Evolutionary conservation across 2,888 invertebrate genomes (phyloP), one percentile per base, ranked within the genome.

Genomic region (Diaprepes abbreviatus): DNA sequence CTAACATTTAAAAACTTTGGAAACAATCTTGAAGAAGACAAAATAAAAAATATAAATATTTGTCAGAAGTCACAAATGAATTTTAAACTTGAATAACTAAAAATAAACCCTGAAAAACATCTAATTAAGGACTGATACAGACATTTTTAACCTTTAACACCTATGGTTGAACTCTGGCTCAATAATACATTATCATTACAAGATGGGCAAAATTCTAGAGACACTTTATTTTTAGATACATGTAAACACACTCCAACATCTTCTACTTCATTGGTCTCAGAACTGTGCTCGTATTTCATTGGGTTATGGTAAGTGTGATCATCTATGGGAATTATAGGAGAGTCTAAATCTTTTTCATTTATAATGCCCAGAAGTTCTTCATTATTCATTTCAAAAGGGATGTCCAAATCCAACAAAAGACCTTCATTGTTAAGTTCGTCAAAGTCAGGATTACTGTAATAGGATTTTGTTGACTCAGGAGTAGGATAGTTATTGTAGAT

Each of bases 211-310:
- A 87, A 88, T 76, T 89, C 88, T 68, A 89, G 77, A 0, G 89
- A 89, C 33, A 89, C 85, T 77, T 84, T 85, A 50, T 86, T 86
- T 38, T 86, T 86, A 67, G 87, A 86, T 12, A 88, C 85, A 75
- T 89, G 89, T 10, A 89, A 80, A 76, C 89, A 89, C 14, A 89
- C 85, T 12, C 88, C 89, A 54, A 84, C 83, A 74, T 85, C 83
- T 9, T 83, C 83, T 9, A 83, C 65, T 7, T 81, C 83, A 10
- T 83, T 81, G 36, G 50, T 35, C 9, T 80, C 10, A 40, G 14
- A 7, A 19, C 28, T 55, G 5, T 57, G 52, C 33, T 66, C 45
- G 17, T 36, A 24, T 24, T 65, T 65, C 2, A 52, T 21, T 33
- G 55, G 19, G 14, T 40, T 64, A 12, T 48, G 31, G 68, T 83